Conservation (phyloP, 35 echinoderm and acorn worm genomes). For the Hemicentrotus pulcherrimus region DNA sequence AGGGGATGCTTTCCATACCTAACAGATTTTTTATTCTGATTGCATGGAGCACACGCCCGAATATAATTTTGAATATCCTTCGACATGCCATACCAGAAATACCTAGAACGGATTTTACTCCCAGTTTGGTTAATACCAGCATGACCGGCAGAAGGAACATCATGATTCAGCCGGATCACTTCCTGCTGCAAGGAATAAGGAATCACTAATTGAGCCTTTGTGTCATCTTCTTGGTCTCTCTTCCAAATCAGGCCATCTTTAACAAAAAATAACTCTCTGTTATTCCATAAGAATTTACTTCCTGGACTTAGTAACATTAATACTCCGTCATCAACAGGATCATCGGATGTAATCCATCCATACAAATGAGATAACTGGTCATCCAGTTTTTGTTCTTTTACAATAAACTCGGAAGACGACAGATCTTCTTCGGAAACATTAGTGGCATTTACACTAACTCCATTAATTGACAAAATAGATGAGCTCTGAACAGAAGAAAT, state of each 20-base stretch:
- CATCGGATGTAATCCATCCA: slow-evolving; percentile 6
- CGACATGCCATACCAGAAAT: slow-evolving; percentile 63
- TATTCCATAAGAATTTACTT: slow-evolving; percentile 52
- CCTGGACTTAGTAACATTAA: slow-evolving; percentile 1
- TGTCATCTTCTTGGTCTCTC: background rate
- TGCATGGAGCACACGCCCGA: slow-evolving; percentile 34
- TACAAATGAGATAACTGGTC: background rate
- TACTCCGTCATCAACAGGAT: background rate
- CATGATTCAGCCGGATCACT: slow-evolving; percentile 54
- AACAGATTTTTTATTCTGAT: slow-evolving; percentile 50
- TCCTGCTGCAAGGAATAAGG: background rate
- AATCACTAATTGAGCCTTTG: background rate
- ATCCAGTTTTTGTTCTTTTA: slow-evolving; percentile 45
- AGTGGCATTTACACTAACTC: background rate
- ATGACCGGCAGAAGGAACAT: slow-evolving; percentile 57
- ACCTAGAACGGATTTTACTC: slow-evolving; percentile 29
- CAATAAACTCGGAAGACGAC: background rate
- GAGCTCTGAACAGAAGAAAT: background rate
- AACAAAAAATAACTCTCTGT: slow-evolving; percentile 51
- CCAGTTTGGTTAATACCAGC: slow-evolving; percentile 45
- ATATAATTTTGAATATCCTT: slow-evolving; percentile 50
- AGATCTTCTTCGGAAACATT: background rate
- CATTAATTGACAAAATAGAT: background rate
- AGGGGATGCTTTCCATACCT: slow-evolving; percentile 20
- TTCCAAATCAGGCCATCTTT: slow-evolving; percentile 45